These are phyloP conservation scores for Coenonympha glycerion DNA, from an alignment of 2,888 invertebrate species.

Conservation along the genomic window DNA sequence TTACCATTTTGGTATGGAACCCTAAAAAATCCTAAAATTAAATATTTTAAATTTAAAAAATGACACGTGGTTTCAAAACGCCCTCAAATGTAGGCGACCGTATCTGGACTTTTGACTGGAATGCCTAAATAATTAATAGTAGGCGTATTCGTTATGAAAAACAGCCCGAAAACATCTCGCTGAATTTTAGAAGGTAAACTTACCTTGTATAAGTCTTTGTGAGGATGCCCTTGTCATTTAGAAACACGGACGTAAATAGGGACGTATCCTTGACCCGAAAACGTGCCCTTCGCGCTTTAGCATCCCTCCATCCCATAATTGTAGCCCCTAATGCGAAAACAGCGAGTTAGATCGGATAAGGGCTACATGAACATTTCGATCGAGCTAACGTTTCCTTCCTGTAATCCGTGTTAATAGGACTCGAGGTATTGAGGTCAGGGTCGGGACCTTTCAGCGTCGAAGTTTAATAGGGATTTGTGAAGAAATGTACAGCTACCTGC, in stretches of 20 bases:
- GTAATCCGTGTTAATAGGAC: not conserved
- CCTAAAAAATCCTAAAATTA: too few species aligned
- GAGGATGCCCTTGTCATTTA: constrained; percentile 7
- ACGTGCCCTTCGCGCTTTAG: constrained; percentile 16
- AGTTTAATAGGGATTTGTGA: too few species aligned
- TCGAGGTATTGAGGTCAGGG: not conserved
- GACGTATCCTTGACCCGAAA: constrained; percentile 12
- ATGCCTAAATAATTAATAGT: too few species aligned
- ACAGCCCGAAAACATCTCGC: too few species aligned
- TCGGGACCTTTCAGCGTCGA: too few species aligned
- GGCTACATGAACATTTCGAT: not conserved
- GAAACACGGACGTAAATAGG: not conserved
- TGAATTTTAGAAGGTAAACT: not conserved
- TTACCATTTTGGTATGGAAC: too few species aligned
- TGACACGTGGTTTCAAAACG: too few species aligned
- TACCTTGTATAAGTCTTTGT: not conserved
- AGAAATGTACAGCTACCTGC: too few species aligned
- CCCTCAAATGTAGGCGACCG: too few species aligned
- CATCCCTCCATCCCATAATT: constrained; percentile 12
- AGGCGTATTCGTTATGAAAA: too few species aligned
- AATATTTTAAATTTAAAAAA: too few species aligned
- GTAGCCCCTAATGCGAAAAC: constrained; percentile 5
- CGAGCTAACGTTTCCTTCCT: not conserved
- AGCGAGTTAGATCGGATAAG: constrained; percentile 5
- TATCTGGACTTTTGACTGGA: too few species aligned